Conservation (phyloP, 2,888 invertebrate species). For the Tetragnatha montana region DNA sequence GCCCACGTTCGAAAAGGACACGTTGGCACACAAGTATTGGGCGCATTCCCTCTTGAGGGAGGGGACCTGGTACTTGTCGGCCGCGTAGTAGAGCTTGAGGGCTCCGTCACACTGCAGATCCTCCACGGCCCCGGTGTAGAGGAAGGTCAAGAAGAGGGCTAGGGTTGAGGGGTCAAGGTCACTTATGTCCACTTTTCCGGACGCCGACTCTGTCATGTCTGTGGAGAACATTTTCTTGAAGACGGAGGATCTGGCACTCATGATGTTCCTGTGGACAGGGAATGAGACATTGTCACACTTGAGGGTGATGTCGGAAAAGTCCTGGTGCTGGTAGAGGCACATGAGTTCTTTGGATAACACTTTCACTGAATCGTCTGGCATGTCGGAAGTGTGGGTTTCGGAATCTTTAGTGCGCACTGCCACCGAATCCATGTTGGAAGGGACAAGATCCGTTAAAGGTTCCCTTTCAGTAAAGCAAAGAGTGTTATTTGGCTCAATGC, state of each 20-base stretch:
- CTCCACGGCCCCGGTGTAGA: not conserved
- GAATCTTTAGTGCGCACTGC: not conserved
- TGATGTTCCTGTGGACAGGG: not conserved
- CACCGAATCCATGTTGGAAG: not conserved
- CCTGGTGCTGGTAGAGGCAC: no score
- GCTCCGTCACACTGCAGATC: not conserved
- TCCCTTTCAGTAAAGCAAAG: not conserved
- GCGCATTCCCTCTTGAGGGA: not conserved
- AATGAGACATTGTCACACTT: not conserved
- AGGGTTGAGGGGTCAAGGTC: not conserved
- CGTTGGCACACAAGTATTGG: not conserved
- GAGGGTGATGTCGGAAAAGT: not conserved
- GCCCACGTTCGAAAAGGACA: not conserved
- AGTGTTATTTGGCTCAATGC: not conserved
- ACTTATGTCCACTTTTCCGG: not conserved
- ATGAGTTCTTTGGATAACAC: not conserved
- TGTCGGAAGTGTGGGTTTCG: not conserved
- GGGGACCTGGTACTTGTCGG: not conserved
- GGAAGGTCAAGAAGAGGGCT: not conserved
- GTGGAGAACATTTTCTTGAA: not conserved
- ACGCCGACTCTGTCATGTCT: no score
- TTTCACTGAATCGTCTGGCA: not conserved
- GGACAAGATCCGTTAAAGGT: not conserved
- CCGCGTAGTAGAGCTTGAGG: not conserved
- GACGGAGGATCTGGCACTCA: not conserved